Conservation (phyloP, 2,113 vertebrate species). For the Mobula birostris region DNA sequence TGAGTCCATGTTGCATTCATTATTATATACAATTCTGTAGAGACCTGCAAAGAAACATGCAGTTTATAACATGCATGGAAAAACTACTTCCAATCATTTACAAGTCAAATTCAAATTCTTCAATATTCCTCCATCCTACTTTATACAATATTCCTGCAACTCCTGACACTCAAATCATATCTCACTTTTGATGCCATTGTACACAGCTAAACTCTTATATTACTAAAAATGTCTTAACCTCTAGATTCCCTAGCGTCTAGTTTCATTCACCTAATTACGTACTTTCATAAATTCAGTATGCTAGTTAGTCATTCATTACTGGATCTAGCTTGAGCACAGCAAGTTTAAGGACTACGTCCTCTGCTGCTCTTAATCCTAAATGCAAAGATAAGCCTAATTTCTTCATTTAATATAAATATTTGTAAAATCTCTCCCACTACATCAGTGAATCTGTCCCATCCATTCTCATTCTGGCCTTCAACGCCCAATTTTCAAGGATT, state of each 20-base stretch:
- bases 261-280: background rate
- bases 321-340: background rate
- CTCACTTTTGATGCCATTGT: background rate
- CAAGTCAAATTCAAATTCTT: background rate
- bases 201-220: background rate
- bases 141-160: background rate
- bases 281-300: background rate
- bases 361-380: background rate
- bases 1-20: background rate
- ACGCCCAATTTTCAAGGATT: background rate
- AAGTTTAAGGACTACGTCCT: background rate
- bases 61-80: background rate
- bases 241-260: background rate
- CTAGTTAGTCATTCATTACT: background rate
- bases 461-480: background rate
- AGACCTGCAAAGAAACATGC: background rate
- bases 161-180: background rate
- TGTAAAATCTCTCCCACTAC: background rate
- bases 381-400: background rate
- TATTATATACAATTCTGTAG: background rate
- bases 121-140: background rate
- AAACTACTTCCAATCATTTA: background rate
- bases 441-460: background rate
- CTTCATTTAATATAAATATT: background rate
- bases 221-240: background rate